Conservation (phyloP, 2,113 vertebrate genomes). For the Macquaria australasica region DNA sequence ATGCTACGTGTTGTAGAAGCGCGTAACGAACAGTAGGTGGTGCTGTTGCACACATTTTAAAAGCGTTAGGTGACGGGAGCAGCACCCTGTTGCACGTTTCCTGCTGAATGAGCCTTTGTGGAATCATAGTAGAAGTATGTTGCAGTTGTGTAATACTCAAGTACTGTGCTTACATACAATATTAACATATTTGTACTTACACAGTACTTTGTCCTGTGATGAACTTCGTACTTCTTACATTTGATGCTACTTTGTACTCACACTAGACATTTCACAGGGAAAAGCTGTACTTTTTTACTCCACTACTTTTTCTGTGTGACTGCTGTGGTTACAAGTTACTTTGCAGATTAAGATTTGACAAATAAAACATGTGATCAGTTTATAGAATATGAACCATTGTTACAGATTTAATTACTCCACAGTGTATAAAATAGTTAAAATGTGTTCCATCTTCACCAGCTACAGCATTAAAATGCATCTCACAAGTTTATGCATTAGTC, state of each 20-base stretch:
- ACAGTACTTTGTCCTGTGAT: background rate
- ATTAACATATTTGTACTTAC: background rate
- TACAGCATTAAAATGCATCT: background rate
- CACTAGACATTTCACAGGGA: background rate
- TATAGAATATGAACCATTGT: background rate
- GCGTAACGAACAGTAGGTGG: constrained; percentile 31
- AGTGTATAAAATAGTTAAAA: background rate
- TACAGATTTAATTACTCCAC: background rate
- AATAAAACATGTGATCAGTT: background rate
- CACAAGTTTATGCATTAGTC: background rate
- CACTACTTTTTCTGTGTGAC: background rate
- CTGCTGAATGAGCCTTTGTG: background rate
- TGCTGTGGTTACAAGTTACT: background rate
- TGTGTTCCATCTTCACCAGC: background rate
- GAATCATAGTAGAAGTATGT: background rate
- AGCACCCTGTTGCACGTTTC: background rate
- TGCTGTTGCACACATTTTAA: constrained; percentile 19
- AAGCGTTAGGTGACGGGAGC: background rate
- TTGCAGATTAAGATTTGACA: background rate
- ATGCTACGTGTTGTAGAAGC: background rate
- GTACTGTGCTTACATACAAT: background rate
- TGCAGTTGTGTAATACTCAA: background rate
- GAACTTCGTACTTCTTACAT: background rate
- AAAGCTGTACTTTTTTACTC: background rate
- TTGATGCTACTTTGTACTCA: background rate